phyloP scores from a whole-genome alignment of 2,113 vertebrate species.

The Catharus fuscescens region DNA sequence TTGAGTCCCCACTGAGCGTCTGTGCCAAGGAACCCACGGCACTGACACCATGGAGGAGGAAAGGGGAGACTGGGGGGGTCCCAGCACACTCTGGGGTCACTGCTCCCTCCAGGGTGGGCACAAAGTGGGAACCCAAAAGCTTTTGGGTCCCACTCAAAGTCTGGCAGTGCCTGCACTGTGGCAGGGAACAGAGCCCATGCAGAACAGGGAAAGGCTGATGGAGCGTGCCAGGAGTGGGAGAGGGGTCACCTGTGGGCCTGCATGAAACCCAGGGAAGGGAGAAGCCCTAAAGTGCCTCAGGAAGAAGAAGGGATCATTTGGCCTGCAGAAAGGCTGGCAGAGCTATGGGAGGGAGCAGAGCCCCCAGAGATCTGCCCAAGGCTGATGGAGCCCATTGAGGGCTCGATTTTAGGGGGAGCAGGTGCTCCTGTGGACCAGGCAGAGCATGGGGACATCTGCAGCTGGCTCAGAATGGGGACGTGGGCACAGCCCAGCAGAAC shows the following conservation, averaged over 20 bases:
- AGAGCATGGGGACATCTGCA: neutral
- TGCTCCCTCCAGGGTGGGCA: neutral
- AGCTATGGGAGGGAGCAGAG: neutral
- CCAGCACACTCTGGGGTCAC: rapidly evolving
- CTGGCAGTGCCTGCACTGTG: neutral
- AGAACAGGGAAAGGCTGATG: neutral
- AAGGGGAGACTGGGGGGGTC: neutral
- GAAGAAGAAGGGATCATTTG: neutral
- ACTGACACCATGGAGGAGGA: neutral
- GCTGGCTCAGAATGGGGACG: neutral
- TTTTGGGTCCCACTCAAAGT: neutral
- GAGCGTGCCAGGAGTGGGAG: neutral
- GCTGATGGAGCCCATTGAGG: neutral
- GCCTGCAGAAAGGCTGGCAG: neutral
- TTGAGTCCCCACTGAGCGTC: neutral
- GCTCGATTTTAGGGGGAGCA: neutral
- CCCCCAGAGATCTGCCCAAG: neutral
- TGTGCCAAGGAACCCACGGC: rapidly evolving
- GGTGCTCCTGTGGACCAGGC: neutral
- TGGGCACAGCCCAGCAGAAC: neutral
- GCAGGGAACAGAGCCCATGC: neutral
- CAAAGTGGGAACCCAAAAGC: rapidly evolving
- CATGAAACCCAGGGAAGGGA: too few relatives aligned
- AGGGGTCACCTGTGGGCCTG: neutral
- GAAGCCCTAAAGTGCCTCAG: neutral